phyloP scores from a whole-genome alignment of 2,888 invertebrate species.

The Hemicrepidius hirtus region DNA sequence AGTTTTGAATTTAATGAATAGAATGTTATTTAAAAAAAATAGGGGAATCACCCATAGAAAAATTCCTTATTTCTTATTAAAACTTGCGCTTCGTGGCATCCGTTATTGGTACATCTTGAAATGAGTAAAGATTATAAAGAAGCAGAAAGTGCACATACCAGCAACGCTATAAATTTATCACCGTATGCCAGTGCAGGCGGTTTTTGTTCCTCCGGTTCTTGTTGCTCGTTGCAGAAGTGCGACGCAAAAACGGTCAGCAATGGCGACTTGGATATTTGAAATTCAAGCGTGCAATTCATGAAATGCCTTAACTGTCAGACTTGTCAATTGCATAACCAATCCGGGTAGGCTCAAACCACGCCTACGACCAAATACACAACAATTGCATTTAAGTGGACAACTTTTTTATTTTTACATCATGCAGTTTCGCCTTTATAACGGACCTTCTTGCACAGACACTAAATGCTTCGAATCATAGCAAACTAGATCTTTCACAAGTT shows the following conservation, averaged over 20 bases:
- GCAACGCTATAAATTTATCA: constrained; percentile 32
- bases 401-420: constrained; percentile 38
- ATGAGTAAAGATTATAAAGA: constrained; percentile 8
- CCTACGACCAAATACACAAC: constrained; percentile 65
- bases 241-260: constrained; percentile 57
- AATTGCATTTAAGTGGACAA: constrained; percentile 59
- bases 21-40: too few species aligned
- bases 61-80: too few species aligned
- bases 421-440: constrained; percentile 5
- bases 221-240: constrained; percentile 42
- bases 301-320: constrained; percentile 60
- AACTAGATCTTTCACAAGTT: background rate
- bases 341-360: constrained; percentile 60
- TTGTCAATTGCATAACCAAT: constrained; percentile 66
- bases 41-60: too few species aligned
- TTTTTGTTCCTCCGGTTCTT: constrained; percentile 25
- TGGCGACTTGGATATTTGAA: constrained; percentile 64
- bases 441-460: background rate
- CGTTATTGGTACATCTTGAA: background rate
- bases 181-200: constrained; percentile 25
- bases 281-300: constrained; percentile 64
- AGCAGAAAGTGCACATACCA: constrained; percentile 25
- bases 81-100: too few species aligned
- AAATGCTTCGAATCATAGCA: background rate
- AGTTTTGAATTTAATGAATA: too few species aligned